Evolutionary conservation across 2,797 vertebrate genomes (phyloP).

Genomic region (Lithobates sylvaticus): DNA sequence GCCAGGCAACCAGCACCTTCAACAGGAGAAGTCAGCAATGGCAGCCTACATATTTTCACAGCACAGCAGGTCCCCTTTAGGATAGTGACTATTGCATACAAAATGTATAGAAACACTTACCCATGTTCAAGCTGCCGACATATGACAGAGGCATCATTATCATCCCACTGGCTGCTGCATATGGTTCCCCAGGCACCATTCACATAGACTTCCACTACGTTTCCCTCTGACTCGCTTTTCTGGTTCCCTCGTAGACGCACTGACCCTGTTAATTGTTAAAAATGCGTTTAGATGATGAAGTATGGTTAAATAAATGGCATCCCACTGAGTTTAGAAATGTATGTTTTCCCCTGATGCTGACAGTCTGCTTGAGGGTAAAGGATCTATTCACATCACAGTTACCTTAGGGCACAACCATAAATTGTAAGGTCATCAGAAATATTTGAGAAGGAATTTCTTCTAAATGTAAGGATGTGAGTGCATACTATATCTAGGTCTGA

Average conservation of each 20-base stretch:
- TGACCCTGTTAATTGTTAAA: constrained; percentile 75
- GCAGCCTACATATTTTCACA: not conserved
- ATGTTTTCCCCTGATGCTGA: constrained; percentile 33
- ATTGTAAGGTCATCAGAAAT: constrained; percentile 40
- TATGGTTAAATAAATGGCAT: constrained; percentile 40
- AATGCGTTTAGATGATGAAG: constrained; percentile 46
- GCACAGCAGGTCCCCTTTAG: not conserved
- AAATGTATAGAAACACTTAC: constrained; percentile 71
- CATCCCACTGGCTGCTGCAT: constrained; percentile 84
- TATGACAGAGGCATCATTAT: constrained; percentile 83
- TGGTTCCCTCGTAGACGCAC: constrained; percentile 83
- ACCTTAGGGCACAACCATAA: constrained; percentile 50
- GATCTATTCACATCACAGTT: constrained; percentile 29
- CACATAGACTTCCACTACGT: constrained; percentile 84
- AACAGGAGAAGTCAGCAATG: not conserved
- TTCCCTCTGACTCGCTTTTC: constrained; percentile 84
- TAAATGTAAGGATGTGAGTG: not conserved
- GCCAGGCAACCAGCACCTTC: not conserved
- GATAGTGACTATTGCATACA: not conserved
- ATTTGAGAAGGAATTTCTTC: constrained; percentile 35
- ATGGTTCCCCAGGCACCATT: constrained; percentile 85
- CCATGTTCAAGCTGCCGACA: constrained; percentile 88
- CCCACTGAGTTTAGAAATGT: constrained; percentile 18
- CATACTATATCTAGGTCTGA: not conserved
- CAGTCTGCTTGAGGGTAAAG: constrained; percentile 40